Conservation (phyloP, 1,140 invertebrate species). For the Oncopeltus fasciatus region DNA sequence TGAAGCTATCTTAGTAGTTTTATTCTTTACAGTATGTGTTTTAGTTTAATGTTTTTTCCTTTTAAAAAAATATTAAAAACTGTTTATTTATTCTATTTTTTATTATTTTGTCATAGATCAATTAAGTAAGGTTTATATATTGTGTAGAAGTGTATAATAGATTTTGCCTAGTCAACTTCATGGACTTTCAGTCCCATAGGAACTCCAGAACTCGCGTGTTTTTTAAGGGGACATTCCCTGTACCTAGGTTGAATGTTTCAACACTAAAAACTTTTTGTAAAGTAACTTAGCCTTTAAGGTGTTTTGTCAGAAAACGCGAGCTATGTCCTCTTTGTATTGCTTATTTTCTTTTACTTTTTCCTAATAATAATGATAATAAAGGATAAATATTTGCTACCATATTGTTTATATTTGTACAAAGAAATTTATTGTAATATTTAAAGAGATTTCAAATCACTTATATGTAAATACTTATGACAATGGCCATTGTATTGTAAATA, state of each 20-base stretch:
- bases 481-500: conserved; percentile 4
- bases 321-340: conserved; percentile 17
- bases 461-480: conserved; percentile 4
- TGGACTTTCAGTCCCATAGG: conserved; percentile 13
- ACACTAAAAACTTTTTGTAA: conserved; percentile 18
- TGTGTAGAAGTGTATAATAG: conserved; percentile 16
- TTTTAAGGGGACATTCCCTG: conserved; percentile 14
- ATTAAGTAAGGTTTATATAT: conserved; percentile 10
- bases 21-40: too few relatives aligned
- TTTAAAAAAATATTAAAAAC: too few relatives aligned
- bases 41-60: too few relatives aligned
- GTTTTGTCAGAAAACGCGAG: conserved; percentile 17
- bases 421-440: conserved; percentile 8
- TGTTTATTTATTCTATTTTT: neutral
- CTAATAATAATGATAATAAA: conserved; percentile 1
- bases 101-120: conserved; percentile 14
- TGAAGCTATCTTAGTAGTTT: too few relatives aligned
- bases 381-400: conserved; percentile 2
- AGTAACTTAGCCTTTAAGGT: conserved; percentile 20
- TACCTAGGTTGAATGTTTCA: conserved; percentile 18
- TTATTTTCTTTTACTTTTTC: conserved; percentile 10
- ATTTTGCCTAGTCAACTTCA: conserved; percentile 19
- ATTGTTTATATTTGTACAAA: conserved; percentile 12
- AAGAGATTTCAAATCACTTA: conserved; percentile 1
- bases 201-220: conserved; percentile 21